Base-by-base conservation (phyloP, 2,888 invertebrate genomes). In the Pyrgus malvae region DNA sequence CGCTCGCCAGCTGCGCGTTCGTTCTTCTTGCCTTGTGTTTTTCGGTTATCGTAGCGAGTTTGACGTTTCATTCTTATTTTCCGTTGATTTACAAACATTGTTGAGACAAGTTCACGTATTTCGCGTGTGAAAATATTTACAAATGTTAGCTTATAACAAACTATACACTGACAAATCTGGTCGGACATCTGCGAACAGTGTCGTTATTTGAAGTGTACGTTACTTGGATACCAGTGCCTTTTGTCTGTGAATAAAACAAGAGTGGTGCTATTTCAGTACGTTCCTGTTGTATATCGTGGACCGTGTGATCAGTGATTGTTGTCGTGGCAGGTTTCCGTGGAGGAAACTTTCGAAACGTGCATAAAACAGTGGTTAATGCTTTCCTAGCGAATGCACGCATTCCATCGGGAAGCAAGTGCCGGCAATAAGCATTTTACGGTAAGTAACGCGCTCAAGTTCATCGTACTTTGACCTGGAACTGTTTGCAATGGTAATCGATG, bases 401-500 rank as follows among this genome's bases (percentile, higher is more conserved):
- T 88, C 88, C 88, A 77, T 76, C 78, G 83, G 87, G 80, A 84
- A 78, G 83, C 87, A 85, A 88, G 87, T 87, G 88, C 82, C 83
- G 80, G 85, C 84, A 84, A 76, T 87, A 86, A 90, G 82, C 74
- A 90, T 90, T 89, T 81, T 90, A 85, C 89, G 90, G 90, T 90
- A 80, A 89, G 89, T 90, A 80, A 80, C 78, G 76, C 79, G 80
- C 78, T 82, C 80, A 87, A 84, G 88, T 87, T 90, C 88, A 85
- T 81, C 82, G 89, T 83, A 86, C 89, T 83, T 83, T 89, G 87
- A 88, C 88, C 87, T 82, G 86, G 82, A 83, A 85, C 72, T 70
- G 74, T 59, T 45, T 59, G 59, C 57, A 50, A 54, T 59, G 42
- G 58, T 58, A 57, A 60, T 58, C 58, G 57, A 45, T 58, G 59